Conservation (phyloP, 2,888 invertebrate species). For the Sphaerophoria taeniata region DNA sequence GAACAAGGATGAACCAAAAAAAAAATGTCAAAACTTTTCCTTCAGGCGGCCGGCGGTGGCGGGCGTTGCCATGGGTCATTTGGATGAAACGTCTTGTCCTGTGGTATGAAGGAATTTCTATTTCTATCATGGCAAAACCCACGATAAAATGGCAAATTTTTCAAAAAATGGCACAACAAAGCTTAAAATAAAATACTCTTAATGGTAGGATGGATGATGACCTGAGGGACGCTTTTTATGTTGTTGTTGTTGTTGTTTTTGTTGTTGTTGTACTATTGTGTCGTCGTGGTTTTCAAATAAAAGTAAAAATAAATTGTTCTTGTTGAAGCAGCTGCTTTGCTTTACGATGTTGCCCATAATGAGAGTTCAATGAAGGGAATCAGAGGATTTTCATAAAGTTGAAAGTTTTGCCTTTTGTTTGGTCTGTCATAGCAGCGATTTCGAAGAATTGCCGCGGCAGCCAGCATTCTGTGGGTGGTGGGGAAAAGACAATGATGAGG, state of each 20-base stretch:
- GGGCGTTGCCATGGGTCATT: conserved; percentile 44
- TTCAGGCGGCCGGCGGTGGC: conserved; percentile 31
- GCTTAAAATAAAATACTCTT: conserved; percentile 31
- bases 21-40: conserved; percentile 32
- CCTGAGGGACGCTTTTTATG: conserved; percentile 13
- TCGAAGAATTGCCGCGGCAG: too few species aligned
- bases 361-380: conserved; percentile 67
- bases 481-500: conserved; percentile 20
- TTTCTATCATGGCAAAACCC: neutral
- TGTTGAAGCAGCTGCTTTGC: conserved; percentile 54
- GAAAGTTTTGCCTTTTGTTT: conserved; percentile 35
- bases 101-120: conserved; percentile 2
- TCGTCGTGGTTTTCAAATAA: conserved; percentile 13
- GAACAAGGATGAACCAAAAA: conserved; percentile 11
- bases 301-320: conserved; percentile 24
- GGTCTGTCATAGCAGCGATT: too few species aligned
- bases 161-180: conserved; percentile 8
- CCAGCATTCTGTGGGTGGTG: too few species aligned
- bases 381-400: conserved; percentile 41
- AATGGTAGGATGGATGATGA: conserved; percentile 11
- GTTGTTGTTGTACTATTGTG: conserved; percentile 13
- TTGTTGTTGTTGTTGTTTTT: conserved; percentile 34
- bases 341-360: conserved; percentile 57
- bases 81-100: conserved; percentile 36
- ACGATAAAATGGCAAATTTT: conserved; percentile 14